Evolutionary conservation across 2,888 invertebrate species (phyloP).

Genomic region (Drosophila incognita): DNA sequence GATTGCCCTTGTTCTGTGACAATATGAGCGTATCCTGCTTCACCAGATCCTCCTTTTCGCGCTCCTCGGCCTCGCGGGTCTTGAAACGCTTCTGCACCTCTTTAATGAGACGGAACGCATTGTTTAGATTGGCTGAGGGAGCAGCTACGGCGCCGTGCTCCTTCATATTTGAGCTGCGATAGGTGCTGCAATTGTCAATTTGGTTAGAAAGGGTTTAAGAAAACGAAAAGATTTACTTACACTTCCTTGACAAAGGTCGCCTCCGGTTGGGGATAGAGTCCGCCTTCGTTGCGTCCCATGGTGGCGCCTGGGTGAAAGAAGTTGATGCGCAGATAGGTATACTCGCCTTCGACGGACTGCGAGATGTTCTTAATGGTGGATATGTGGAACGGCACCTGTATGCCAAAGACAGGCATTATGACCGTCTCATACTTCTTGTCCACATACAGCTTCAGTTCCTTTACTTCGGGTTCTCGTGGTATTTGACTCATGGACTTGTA

Average conservation of each 20-base stretch:
- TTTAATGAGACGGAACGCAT: slow-evolving; percentile 98
- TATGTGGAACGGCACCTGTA: slow-evolving; percentile 99
- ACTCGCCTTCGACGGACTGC: slow-evolving; percentile 98
- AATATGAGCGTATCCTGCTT: slow-evolving; percentile 98
- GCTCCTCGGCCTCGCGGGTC: slow-evolving; percentile 98
- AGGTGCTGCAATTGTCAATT: slow-evolving; percentile 89
- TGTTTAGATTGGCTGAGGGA: slow-evolving; percentile 97
- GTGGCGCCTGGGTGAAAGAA: slow-evolving; percentile 99
- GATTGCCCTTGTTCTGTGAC: slow-evolving; percentile 98
- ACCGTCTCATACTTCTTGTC: slow-evolving; percentile 99
- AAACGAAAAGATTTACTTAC: slow-evolving; percentile 86
- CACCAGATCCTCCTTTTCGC: slow-evolving; percentile 99
- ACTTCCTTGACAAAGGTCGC: slow-evolving; percentile 99
- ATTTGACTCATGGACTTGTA: slow-evolving; percentile 96
- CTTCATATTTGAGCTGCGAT: slow-evolving; percentile 98
- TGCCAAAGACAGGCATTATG: slow-evolving; percentile 98
- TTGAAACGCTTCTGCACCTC: slow-evolving; percentile 99
- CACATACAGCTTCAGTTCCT: slow-evolving; percentile 96
- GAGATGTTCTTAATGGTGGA: slow-evolving; percentile 99
- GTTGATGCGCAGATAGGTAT: slow-evolving; percentile 98
- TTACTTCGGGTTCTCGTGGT: slow-evolving; percentile 97
- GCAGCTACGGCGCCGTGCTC: slow-evolving; percentile 98
- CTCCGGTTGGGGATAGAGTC: slow-evolving; percentile 96
- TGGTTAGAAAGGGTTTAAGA: background rate
- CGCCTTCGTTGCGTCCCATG: slow-evolving; percentile 96